Percentiles rank a stretch among this genome's conserved stretches.
These are phyloP conservation scores for Lithobates pipiens DNA, from an alignment of 2,797 vertebrate genomes.

Conservation along the genomic window DNA sequence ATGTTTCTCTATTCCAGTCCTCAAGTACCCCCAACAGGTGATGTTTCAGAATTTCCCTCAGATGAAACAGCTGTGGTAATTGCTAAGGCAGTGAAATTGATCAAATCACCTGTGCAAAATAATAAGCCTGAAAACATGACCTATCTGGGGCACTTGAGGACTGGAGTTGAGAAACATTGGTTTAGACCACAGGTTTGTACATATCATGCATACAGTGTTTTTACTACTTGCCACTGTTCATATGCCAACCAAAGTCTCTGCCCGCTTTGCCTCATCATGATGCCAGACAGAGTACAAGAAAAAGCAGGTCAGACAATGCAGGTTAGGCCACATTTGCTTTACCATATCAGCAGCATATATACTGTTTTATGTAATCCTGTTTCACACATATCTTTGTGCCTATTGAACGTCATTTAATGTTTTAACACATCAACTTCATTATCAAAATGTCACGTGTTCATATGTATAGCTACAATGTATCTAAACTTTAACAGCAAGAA, in stretches of 20 bases:
- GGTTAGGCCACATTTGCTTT: no score
- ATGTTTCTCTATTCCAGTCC: no score
- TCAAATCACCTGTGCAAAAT: no score
- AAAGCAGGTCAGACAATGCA: not conserved
- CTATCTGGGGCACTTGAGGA: no score
- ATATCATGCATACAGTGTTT: not conserved
- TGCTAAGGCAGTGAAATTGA: no score
- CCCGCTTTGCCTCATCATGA: not conserved
- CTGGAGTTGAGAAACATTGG: no score
- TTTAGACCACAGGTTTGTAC: no score
- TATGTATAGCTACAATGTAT: not conserved
- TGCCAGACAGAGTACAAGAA: not conserved
- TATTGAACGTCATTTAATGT: conserved; percentile 24
- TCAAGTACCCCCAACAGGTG: no score
- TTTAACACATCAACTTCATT: conserved; percentile 18
- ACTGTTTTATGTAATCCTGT: conserved; percentile 26
- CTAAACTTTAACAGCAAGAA: conserved; percentile 10
- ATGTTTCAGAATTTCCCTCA: no score
- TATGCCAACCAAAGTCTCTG: not conserved
- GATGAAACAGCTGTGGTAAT: no score
- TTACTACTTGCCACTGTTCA: not conserved
- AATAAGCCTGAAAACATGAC: no score
- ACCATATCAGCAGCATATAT: not conserved
- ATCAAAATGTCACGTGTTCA: conserved; percentile 6
- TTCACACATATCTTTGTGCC: conserved; percentile 23